A percentile compares a stretch with the other conserved stretches of the same genome.
These are phyloP conservation scores for Acanthopagrus latus DNA, from an alignment of 2,797 vertebrate genomes.

Conservation along the genomic window DNA sequence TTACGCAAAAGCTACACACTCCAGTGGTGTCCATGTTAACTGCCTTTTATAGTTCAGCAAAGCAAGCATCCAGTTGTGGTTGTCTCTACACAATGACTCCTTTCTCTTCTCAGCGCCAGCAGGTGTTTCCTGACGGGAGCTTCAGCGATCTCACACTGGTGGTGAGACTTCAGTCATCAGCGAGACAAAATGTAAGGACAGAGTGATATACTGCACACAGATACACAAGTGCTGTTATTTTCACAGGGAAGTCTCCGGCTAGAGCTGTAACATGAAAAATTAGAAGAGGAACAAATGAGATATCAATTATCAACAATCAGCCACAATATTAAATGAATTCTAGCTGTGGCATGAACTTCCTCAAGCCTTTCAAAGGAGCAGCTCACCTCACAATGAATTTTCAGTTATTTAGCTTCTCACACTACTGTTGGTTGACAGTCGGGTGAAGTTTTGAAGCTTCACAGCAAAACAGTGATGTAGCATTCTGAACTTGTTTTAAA, in stretches of 20 bases:
- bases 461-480: no score
- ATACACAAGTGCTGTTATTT: neutral
- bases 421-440: no score
- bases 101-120: slow-evolving; percentile 77
- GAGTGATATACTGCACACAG: neutral
- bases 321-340: no score
- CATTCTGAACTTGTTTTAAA: no score
- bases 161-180: slow-evolving; percentile 59
- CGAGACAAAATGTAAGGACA: slow-evolving; percentile 64
- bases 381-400: no score
- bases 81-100: neutral
- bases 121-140: slow-evolving; percentile 82
- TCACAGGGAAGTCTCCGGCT: neutral
- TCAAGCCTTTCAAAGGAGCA: no score
- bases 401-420: no score
- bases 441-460: no score
- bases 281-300: neutral
- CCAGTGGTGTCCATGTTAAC: neutral
- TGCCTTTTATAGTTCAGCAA: neutral
- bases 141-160: slow-evolving; percentile 72
- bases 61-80: neutral
- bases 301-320: neutral
- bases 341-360: no score
- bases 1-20: neutral
- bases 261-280: neutral